Evolutionary conservation across 2,113 vertebrate species (phyloP), one percentile per base, ranked within the genome.

Genomic region (Lasiurus cinereus): DNA sequence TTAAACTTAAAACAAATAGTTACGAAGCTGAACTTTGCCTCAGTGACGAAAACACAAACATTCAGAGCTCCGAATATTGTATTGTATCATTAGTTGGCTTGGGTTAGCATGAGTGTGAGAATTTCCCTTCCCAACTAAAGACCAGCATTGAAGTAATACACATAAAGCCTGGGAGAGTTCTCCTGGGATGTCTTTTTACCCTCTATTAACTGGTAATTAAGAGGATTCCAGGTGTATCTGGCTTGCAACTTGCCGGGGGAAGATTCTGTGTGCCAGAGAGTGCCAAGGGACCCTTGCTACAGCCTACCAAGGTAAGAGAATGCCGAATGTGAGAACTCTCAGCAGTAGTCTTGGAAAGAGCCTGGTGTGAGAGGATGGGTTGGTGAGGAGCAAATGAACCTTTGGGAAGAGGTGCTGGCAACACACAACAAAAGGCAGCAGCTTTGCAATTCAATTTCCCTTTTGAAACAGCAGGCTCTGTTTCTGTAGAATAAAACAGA

Each of bases 1-100:
- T 93, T 94, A 96, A 95, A 59, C 96, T 95, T 83, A 96, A 96
- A 96, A 83, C 48, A 96, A 97, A 96, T 86, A 94, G 67, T 87
- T 91, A 33, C 18, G 33, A 72, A 95, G 83, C 50, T 94, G 93
- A 87, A 94, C 93, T 95, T 96, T 96, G 94, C 29, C 93, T 96
- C 56, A 7, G 36, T 93, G 54, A 85, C 33, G 79, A 95, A 79
- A 69, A 92, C 33, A 66, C 31, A 79, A 82, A 79, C 3, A 77
- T 54, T 15, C 86, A 74, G 70, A 84, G 48, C 8, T 48, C 36
- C 12, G 2, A 64, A 62, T 56, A 52, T 5, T 27, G 52, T 72
- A n/a, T 82, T 87, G 79, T 77, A 74, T 74, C 67, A 66, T 29
- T 46, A 80, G 87, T 33, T 89, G 43, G 7, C 69, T 92, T 96